Conservation (phyloP, 1,140 invertebrate genomes). For the Lanistes nyassanus region DNA sequence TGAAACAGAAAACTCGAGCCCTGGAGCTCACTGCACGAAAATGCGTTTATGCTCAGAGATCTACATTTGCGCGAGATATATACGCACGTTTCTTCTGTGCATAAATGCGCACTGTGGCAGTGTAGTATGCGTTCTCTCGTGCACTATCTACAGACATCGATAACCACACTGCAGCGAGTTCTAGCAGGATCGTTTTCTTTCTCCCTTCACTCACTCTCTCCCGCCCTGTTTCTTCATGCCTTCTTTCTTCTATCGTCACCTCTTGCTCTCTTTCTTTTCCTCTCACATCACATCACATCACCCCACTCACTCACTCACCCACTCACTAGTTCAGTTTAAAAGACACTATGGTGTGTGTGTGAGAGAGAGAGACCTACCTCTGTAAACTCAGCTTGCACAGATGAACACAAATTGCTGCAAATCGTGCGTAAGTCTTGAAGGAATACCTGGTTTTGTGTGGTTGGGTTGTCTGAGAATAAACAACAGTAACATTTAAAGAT, state of each 20-base stretch:
- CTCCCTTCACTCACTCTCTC: neutral
- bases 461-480: conserved; percentile 13
- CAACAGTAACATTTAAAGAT: neutral
- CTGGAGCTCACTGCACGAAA: neutral
- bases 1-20: conserved; percentile 10
- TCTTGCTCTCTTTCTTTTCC: neutral
- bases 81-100: neutral
- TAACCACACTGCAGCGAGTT: neutral
- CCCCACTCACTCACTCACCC: neutral
- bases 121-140: neutral
- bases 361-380: conserved; percentile 27
- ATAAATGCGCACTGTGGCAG: no score
- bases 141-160: neutral
- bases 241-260: neutral
- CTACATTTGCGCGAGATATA: neutral
- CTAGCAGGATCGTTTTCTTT: no score
- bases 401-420: conserved; percentile 39
- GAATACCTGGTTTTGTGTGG: neutral
- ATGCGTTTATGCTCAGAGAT: neutral
- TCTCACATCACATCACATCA: neutral
- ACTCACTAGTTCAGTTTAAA: neutral
- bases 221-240: neutral
- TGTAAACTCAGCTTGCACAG: conserved; percentile 37
- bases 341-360: neutral
- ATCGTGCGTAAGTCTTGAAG: conserved; percentile 29